Conservation (phyloP, 2,888 invertebrate genomes). For the Mylabris sibirica region DNA sequence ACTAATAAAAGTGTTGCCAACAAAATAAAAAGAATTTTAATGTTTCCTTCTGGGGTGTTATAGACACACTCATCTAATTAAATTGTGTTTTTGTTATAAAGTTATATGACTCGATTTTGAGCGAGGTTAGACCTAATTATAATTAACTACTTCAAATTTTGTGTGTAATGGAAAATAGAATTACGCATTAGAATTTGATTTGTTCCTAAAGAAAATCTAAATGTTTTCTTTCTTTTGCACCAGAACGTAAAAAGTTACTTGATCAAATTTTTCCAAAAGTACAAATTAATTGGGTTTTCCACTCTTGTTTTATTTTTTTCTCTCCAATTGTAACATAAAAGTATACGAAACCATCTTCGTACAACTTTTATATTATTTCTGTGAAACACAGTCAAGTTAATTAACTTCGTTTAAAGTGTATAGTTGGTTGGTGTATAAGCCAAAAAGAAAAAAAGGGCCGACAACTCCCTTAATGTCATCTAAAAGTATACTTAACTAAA, state of each 20-base stretch:
- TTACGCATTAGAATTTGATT: no score
- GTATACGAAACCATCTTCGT: conserved; percentile 23
- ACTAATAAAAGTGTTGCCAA: conserved; percentile 19
- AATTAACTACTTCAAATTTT: no score
- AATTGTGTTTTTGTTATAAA: no score
- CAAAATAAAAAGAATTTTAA: not conserved
- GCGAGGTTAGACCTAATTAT: no score
- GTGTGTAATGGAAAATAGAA: no score
- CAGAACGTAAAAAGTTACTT: not conserved
- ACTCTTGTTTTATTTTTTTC: conserved; percentile 1
- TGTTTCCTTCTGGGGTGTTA: no score
- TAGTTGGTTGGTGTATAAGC: conserved; percentile 25
- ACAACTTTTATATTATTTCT: conserved; percentile 38
- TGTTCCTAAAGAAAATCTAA: not conserved
- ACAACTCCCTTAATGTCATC: conserved; percentile 31
- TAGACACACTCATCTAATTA: no score
- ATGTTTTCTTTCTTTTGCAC: not conserved
- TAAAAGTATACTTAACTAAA: conserved; percentile 34
- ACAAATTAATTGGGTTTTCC: conserved; percentile 28
- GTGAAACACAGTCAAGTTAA: conserved; percentile 37
- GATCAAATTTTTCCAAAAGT: conserved; percentile 20
- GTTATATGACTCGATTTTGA: no score
- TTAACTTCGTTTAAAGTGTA: conserved; percentile 39
- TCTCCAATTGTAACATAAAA: not conserved
- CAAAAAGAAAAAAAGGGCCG: not conserved